phyloP scores from a whole-genome alignment of 2,113 vertebrate species.

The Rana temporaria region DNA sequence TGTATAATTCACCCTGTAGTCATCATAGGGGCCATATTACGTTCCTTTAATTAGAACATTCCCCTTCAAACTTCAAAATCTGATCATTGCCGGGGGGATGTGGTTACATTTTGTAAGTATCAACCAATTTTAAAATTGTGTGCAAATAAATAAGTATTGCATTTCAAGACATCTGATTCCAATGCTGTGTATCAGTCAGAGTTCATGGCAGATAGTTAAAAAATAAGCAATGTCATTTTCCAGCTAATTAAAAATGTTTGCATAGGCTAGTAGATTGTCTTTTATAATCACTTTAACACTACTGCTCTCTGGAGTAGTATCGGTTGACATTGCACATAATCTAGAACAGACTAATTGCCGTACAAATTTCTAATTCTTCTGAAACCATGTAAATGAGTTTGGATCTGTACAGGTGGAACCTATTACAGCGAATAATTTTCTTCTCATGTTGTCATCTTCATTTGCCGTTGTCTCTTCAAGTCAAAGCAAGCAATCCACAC shows the following conservation, averaged over 20 bases:
- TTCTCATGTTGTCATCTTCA: slow-evolving; percentile 82
- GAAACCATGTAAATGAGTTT: slow-evolving; percentile 83
- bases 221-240: slow-evolving; percentile 78
- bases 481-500: slow-evolving; percentile 78
- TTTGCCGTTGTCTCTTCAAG: slow-evolving; percentile 80
- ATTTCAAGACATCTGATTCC: slow-evolving; percentile 76
- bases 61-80: slow-evolving; percentile 11
- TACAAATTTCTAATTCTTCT: slow-evolving; percentile 86
- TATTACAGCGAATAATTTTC: slow-evolving; percentile 80
- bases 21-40: too few relatives aligned
- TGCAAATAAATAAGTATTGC: slow-evolving; percentile 77
- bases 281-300: slow-evolving; percentile 80
- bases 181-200: slow-evolving; percentile 70
- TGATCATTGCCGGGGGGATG: slow-evolving; percentile 57
- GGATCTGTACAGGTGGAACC: slow-evolving; percentile 79
- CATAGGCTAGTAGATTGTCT: slow-evolving; percentile 81
- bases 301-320: slow-evolving; percentile 82
- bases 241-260: slow-evolving; percentile 86
- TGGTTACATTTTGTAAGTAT: slow-evolving; percentile 64
- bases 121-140: slow-evolving; percentile 72
- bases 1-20: too few relatives aligned
- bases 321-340: slow-evolving; percentile 83
- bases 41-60: background rate
- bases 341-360: slow-evolving; percentile 84
- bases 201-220: slow-evolving; percentile 74